Percentiles rank a stretch among this genome's conserved stretches.
These are phyloP conservation scores for Puma concolor DNA, from an alignment of 2,113 vertebrate genomes.

Conservation along the genomic window DNA sequence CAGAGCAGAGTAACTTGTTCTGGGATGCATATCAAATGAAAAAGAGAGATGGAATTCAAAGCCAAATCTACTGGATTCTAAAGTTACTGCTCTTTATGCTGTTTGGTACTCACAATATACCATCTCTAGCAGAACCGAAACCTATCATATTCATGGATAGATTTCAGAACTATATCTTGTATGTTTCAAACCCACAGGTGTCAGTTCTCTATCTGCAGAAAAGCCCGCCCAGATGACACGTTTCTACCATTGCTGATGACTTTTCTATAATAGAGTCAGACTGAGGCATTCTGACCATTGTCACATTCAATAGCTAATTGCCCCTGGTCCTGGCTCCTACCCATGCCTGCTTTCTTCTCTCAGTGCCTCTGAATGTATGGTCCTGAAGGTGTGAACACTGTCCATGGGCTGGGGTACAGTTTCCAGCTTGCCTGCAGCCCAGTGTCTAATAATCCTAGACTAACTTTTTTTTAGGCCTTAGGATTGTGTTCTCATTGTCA, in stretches of 20 bases:
- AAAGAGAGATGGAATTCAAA: neutral
- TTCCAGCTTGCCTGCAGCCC: constrained; percentile 40
- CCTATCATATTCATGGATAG: neutral
- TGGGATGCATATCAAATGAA: neutral
- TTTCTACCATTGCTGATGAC: neutral
- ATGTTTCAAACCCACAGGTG: neutral
- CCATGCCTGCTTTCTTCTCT: accelerated
- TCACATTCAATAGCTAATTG: neutral
- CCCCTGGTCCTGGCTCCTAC: neutral
- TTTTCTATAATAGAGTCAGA: neutral
- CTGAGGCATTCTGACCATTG: neutral
- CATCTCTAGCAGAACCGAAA: neutral
- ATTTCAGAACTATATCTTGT: constrained; percentile 10
- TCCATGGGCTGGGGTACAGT: neutral
- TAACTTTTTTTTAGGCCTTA: neutral
- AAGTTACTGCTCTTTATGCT: neutral
- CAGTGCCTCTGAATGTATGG: neutral
- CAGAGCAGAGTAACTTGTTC: constrained; percentile 34
- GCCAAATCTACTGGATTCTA: neutral
- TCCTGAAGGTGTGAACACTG: neutral
- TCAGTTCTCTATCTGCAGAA: neutral
- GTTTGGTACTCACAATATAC: neutral
- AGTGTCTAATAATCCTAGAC: neutral
- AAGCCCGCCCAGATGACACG: neutral
- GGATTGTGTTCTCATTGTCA: constrained; percentile 5